Base-by-base conservation (phyloP, 30 jellyfish, hydroid and myxozoan species). In the Aurelia sp. region DNA sequence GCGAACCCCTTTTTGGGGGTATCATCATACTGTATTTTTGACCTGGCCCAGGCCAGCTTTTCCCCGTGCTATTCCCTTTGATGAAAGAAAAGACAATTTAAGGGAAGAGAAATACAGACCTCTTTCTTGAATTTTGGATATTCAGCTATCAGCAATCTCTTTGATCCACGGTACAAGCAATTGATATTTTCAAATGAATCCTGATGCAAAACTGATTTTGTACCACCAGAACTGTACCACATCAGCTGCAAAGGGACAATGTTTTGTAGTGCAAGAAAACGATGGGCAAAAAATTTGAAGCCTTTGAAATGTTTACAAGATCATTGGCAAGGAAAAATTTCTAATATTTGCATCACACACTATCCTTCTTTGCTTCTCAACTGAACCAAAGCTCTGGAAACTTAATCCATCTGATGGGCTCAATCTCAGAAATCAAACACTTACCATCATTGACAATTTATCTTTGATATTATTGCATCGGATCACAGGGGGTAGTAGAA, bases 211-310 rank as follows among this genome's bases (percentile, higher is more conserved):
- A 93, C 98, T 5, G 98, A 93, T 71, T 88, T 88, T 53, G 98
- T 93, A 7, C 98, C 98, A 69, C 98, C 98, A 66, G 96, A 72
- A 65, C 98, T 93, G 87, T 88, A 81, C 98, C 98, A 93, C 91
- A 93, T 87, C 66, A 93, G 84, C 98, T 93, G 76, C 31, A 78
- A 78, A 21, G 18, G 59, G 66, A 77, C 30, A 50, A 35, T 16
- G 2, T 71, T 13, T 4, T 13, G 18, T 35, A 41, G 9, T 16
- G 22, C n/a, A 71, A 37, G 19, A 17, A 33, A 33, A 71, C 15
- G 19, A 41, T 6, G 12, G 15, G n/a, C 4, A 4, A 17, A 41
- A 71, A 8, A n/a, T 2, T 66, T 0, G 33, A 27, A 27, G 33
- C 33, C 33, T 27, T 27, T 2, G 2, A 27, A 27, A 27, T 27